phyloP scores from a whole-genome alignment of 2,113 vertebrate genomes.

The Carassius auratus region DNA sequence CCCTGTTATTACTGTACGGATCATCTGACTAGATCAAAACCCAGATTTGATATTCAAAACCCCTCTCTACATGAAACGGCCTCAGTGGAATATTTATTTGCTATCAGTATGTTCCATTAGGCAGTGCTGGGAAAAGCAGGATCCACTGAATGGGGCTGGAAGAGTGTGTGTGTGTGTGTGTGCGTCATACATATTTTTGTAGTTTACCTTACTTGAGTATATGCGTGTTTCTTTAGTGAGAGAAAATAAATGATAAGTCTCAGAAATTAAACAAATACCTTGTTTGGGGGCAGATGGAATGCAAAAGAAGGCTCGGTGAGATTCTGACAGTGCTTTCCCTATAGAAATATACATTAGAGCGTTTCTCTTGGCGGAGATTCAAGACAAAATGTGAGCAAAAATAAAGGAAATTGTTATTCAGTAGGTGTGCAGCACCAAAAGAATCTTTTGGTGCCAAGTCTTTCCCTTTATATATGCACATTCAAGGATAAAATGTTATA shows the following conservation, averaged over 20 bases:
- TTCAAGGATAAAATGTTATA: background rate
- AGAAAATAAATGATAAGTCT: conserved; percentile 31
- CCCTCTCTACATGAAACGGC: conserved; percentile 41
- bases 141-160: background rate
- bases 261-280: conserved; percentile 41
- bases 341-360: conserved; percentile 49
- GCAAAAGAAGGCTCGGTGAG: conserved; percentile 16
- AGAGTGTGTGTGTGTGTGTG: background rate
- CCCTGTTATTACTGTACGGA: conserved; percentile 55
- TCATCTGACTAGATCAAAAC: conserved; percentile 54
- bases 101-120: conserved; percentile 33
- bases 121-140: conserved; percentile 45
- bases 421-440: conserved; percentile 18
- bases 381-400: conserved; percentile 36
- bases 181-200: conserved; percentile 20
- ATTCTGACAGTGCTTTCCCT: conserved; percentile 7
- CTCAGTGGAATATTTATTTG: conserved; percentile 41
- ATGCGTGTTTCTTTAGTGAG: conserved; percentile 26
- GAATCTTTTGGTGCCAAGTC: background rate
- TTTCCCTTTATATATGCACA: background rate
- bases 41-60: conserved; percentile 50
- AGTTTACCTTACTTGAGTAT: conserved; percentile 26
- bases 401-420: conserved; percentile 38
- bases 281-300: conserved; percentile 11
- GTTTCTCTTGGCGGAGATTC: conserved; percentile 39